phyloP scores from a whole-genome alignment of 1,140 invertebrate species.

The Uloborus diversus region DNA sequence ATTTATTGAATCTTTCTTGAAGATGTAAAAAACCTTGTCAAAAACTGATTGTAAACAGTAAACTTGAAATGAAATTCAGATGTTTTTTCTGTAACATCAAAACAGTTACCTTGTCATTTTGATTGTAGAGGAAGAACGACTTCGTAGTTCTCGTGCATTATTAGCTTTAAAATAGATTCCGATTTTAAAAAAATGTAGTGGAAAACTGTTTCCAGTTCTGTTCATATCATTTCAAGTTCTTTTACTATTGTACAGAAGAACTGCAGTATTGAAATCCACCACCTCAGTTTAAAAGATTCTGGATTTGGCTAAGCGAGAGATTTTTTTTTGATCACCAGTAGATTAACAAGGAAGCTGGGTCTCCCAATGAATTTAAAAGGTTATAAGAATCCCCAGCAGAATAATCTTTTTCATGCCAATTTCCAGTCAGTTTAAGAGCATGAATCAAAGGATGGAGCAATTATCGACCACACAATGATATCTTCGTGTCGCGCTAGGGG shows the following conservation, averaged over 20 bases:
- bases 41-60: too few species aligned
- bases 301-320: background rate
- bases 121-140: background rate
- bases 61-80: too few species aligned
- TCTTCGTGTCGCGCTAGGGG: background rate
- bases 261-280: background rate
- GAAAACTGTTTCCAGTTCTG: background rate
- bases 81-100: too few species aligned
- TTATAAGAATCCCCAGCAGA: background rate
- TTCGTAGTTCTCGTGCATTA: background rate
- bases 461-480: background rate
- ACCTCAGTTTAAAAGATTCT: constrained; percentile 4
- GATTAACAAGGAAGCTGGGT: background rate
- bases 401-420: background rate
- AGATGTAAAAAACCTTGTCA: too few species aligned
- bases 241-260: background rate
- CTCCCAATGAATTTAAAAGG: background rate
- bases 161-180: constrained; percentile 10
- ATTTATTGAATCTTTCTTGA: too few species aligned
- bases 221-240: background rate
- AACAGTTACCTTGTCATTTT: background rate
- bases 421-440: background rate
- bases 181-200: constrained; percentile 10
- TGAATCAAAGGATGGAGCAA: background rate
- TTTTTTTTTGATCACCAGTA: background rate